A percentile compares a stretch with the other conserved stretches of the same genome.
phyloP scores from a whole-genome alignment of 1,140 invertebrate species.

The Contarinia nasturtii region DNA sequence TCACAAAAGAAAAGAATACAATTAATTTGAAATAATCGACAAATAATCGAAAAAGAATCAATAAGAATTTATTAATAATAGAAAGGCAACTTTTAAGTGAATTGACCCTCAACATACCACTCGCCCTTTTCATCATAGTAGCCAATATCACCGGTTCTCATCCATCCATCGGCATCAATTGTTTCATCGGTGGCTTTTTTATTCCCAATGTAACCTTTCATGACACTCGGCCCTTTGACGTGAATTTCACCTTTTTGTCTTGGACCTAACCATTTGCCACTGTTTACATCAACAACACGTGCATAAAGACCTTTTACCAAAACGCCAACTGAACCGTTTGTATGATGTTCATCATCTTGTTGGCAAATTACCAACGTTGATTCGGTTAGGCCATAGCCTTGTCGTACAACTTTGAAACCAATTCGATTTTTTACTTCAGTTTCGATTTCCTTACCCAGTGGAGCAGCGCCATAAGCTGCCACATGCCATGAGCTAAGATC shows the following conservation, averaged over 20 bases:
- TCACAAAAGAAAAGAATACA: no score
- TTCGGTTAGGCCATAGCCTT: slow-evolving; percentile 33
- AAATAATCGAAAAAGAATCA: no score
- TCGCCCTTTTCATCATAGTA: slow-evolving; percentile 38
- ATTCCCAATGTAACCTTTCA: slow-evolving; percentile 63
- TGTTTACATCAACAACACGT: slow-evolving; percentile 25
- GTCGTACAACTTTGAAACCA: slow-evolving; percentile 20
- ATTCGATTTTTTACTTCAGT: slow-evolving; percentile 23
- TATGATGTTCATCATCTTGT: slow-evolving; percentile 4
- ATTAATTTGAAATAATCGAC: no score
- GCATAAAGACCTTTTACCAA: background rate
- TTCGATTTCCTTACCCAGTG: slow-evolving; percentile 27
- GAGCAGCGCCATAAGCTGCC: slow-evolving; percentile 26
- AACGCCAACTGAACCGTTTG: slow-evolving; percentile 10
- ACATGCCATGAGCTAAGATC: slow-evolving; percentile 25
- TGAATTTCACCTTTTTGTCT: slow-evolving; percentile 39
- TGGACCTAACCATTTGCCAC: slow-evolving; percentile 23
- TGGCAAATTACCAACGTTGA: slow-evolving; percentile 24
- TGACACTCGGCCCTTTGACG: slow-evolving; percentile 44
- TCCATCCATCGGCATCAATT: slow-evolving; percentile 42
- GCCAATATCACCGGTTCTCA: slow-evolving; percentile 47
- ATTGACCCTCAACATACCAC: slow-evolving; percentile 51
- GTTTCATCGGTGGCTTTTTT: slow-evolving; percentile 48
- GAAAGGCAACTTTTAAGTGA: no score
- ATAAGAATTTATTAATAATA: no score